Evolutionary conservation across 2,797 vertebrate genomes (phyloP), one percentile per base, ranked within the genome.

Genomic region (Limosa lapponica): DNA sequence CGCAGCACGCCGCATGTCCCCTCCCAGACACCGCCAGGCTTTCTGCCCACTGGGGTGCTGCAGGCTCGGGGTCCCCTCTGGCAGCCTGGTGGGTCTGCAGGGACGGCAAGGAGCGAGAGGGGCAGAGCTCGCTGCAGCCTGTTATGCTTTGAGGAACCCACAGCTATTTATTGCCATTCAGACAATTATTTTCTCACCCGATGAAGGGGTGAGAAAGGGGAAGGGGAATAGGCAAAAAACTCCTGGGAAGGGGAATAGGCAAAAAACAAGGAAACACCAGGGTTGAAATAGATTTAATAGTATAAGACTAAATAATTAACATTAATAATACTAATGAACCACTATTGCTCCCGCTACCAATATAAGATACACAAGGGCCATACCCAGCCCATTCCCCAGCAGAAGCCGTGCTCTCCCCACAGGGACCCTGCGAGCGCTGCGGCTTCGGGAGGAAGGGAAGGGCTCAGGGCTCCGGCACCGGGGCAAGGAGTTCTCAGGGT

Each of bases 61-160:
- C 19, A 23, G 6, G 4, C 32, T 52, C 0, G 0, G 17, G 49
- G 55, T 16, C 25, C 28, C 11, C 6, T 30, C 52, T 23, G 0
- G 2, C 36, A 57, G 32, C 34, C 16, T 1, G 0, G 16, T 22
- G 20, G 18, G 49, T 8, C 52, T 41, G 30, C 28, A 4, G 34
- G 28, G 11, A 16, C 9, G 32, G 25, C 6, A 13, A 55, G 27
- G 37, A 48, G 27, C 17, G 62, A 52, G 67, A 23, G 18, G 24
- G 44, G 8, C 59, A 64, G 39, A 64, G 59, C 22, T 67, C 11
- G 1, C 10, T n/a, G 36, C 27, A 16, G 11, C 28, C 17, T 28
- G 11, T 6, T 52, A 11, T 30, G 51, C 28, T 52, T 30, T 30
- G 51, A 30, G 28, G 28, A 52, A 52, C 51, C 51, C 28, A 52